A percentile compares a stretch with the other conserved stretches of the same genome.
Conservation (phyloP, 1,140 invertebrate species). For the Anastrepha ludens region DNA sequence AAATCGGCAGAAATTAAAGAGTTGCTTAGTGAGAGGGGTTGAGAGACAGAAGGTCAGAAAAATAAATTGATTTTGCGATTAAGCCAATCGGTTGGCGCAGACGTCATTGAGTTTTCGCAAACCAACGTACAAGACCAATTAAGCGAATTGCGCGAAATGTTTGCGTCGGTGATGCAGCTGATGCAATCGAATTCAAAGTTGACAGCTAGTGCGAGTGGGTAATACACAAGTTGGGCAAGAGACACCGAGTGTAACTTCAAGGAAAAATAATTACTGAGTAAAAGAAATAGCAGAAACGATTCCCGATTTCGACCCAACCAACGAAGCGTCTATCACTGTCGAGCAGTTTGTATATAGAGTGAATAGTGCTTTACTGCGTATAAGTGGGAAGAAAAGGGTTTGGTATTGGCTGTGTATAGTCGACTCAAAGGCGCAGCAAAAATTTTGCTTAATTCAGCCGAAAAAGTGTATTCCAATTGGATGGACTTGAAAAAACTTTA, state of each 20-base stretch:
- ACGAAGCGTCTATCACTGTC: conserved; percentile 18
- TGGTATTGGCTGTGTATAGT: conserved; percentile 12
- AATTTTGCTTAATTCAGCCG: conserved; percentile 8
- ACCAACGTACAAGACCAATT: too few species aligned
- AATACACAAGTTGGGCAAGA: neutral
- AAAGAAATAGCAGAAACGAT: conserved; percentile 55
- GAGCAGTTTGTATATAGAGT: conserved; percentile 56
- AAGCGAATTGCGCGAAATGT: too few species aligned
- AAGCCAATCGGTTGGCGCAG: too few species aligned
- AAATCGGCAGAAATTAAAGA: neutral
- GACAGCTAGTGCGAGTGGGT: too few species aligned
- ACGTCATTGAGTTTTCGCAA: too few species aligned
- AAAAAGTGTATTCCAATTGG: neutral
- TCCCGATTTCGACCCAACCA: conserved; percentile 30
- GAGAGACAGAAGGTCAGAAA: neutral
- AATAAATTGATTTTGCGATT: neutral
- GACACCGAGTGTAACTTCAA: neutral
- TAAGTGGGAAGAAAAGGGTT: conserved; percentile 1
- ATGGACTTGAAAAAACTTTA: neutral
- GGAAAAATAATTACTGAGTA: neutral
- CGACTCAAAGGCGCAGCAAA: conserved; percentile 53
- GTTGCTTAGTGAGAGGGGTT: neutral
- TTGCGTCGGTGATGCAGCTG: too few species aligned
- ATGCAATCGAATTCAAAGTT: too few species aligned
- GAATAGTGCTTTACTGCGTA: conserved; percentile 1